Evolutionary conservation across 2,888 invertebrate genomes (phyloP).

Genomic region (Mystacides longicornis): DNA sequence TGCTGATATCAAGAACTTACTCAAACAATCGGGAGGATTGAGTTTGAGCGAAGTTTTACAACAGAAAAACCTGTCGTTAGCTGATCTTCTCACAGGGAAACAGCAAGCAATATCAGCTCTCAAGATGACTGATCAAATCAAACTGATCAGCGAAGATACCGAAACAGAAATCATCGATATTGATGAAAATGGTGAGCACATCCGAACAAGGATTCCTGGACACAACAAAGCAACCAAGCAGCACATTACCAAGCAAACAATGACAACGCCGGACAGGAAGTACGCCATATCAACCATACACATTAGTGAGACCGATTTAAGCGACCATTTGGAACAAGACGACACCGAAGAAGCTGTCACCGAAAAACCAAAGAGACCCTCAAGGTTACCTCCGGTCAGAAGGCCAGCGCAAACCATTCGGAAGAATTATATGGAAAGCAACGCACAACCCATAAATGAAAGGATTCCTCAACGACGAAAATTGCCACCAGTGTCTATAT

Average conservation of each 20-base stretch:
- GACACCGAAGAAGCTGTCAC: neutral
- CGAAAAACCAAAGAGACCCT: neutral
- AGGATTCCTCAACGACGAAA: conserved; percentile 13
- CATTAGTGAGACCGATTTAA: conserved; percentile 7
- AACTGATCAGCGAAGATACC: conserved; percentile 4
- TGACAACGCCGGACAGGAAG: conserved; percentile 4
- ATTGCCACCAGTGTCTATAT: conserved; percentile 12
- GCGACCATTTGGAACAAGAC: neutral
- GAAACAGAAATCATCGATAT: neutral
- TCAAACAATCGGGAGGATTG: conserved; percentile 62
- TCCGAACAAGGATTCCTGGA: conserved; percentile 18
- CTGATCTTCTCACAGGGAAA: conserved; percentile 64
- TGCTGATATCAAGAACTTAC: conserved; percentile 51
- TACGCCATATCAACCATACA: conserved; percentile 2
- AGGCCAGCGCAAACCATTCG: neutral
- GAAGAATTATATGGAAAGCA: neutral
- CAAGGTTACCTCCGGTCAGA: neutral
- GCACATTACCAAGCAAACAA: conserved; percentile 2
- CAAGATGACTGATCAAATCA: conserved; percentile 31
- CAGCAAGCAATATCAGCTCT: conserved; percentile 52
- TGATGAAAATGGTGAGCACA: neutral
- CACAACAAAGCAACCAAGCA: conserved; percentile 12
- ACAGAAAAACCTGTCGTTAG: conserved; percentile 63
- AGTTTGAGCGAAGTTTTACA: conserved; percentile 74
- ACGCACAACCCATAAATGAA: neutral